phyloP scores from a whole-genome alignment of 2,113 vertebrate species.

The Spea multiplicata region DNA sequence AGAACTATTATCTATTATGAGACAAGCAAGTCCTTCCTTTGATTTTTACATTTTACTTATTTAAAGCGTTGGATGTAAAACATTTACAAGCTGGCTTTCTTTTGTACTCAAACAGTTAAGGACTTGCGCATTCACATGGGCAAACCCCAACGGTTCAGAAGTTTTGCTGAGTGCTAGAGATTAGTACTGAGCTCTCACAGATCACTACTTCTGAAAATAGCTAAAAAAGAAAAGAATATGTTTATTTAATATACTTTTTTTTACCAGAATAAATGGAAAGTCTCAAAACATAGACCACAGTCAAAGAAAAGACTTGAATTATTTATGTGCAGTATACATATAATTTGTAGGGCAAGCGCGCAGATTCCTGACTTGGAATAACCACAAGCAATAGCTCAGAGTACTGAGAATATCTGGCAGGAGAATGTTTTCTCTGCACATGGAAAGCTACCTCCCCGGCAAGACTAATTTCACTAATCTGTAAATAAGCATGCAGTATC shows the following conservation, averaged over 20 bases:
- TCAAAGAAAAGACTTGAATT: background rate
- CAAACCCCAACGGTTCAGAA: background rate
- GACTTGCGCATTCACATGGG: too few relatives aligned
- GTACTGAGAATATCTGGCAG: background rate
- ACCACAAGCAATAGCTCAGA: background rate
- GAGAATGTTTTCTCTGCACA: background rate
- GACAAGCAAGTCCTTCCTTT: too few relatives aligned
- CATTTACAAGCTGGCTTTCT: too few relatives aligned
- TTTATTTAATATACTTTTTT: background rate
- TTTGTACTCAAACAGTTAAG: too few relatives aligned
- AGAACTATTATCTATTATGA: too few relatives aligned
- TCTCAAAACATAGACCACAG: background rate
- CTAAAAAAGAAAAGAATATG: background rate
- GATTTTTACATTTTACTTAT: too few relatives aligned
- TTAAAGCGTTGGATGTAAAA: too few relatives aligned
- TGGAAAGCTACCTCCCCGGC: background rate
- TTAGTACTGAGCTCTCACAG: background rate
- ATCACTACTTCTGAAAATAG: slow-evolving; percentile 6
- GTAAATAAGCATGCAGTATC: background rate
- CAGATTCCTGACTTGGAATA: background rate
- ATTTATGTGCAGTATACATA: background rate
- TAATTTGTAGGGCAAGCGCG: background rate
- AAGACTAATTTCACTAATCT: background rate
- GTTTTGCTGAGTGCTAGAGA: slow-evolving; percentile 2
- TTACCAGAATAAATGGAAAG: background rate